These are phyloP conservation scores for Clusia tigrina DNA, from an alignment of 2,888 invertebrate species.

Conservation along the genomic window DNA sequence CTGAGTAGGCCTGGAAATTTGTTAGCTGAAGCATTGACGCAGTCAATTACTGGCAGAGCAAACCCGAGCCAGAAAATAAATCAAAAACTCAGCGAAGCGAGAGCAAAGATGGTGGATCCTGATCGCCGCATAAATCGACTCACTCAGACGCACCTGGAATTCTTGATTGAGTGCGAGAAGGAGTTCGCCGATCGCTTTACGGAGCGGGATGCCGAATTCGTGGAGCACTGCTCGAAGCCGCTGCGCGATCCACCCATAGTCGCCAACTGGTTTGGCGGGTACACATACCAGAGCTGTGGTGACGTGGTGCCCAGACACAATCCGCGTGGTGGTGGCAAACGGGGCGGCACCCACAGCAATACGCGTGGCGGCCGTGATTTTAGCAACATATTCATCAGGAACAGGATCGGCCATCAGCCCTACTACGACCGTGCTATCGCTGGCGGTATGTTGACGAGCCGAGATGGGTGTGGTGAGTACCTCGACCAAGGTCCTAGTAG, in stretches of 20 bases:
- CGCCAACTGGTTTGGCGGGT: constrained; percentile 66
- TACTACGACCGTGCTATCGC: too few relatives aligned
- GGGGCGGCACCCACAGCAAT: constrained; percentile 33
- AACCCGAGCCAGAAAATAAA: too few relatives aligned
- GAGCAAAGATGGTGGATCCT: constrained; percentile 61
- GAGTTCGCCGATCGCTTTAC: constrained; percentile 72
- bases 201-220: constrained; percentile 71
- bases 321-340: constrained; percentile 26
- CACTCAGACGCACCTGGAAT: constrained; percentile 69
- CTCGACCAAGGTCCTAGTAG: too few relatives aligned
- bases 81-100: too few relatives aligned
- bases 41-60: too few relatives aligned
- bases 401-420: too few relatives aligned
- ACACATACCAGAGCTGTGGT: constrained; percentile 28
- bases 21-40: too few relatives aligned
- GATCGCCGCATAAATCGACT: constrained; percentile 65
- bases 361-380: constrained; percentile 36
- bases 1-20: too few relatives aligned
- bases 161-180: constrained; percentile 71
- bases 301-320: constrained; percentile 35
- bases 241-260: constrained; percentile 69
- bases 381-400: too few relatives aligned
- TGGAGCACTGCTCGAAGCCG: constrained; percentile 64
- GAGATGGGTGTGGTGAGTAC: too few relatives aligned
- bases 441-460: too few relatives aligned